Base-by-base conservation (phyloP, 2,797 vertebrate genomes). In the Pelochelys cantorii region DNA sequence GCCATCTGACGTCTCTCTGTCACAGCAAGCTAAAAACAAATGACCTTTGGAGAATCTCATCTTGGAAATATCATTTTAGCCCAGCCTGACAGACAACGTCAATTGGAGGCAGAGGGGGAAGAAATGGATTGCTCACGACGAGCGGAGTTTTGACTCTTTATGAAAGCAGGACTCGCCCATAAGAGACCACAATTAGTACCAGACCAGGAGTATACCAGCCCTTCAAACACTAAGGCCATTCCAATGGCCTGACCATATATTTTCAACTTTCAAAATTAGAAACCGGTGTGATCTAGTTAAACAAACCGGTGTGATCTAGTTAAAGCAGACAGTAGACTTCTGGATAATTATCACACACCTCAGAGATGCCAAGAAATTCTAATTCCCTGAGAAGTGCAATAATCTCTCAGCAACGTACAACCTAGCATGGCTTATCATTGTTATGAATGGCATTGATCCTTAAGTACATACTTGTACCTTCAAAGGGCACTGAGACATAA, bases 1-100 rank as follows among this genome's bases (percentile, higher is more conserved):
- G 85, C 92, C 85, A 84, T 37, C 60, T 83, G n/a, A 79, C 54
- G 74, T 60, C 59, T 83, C 17, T 56, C 81, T 87, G 55, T 55
- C 86, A 90, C 71, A 92, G 7, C 25, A 88, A 56, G n/a, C 27
- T 79, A 71, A 84, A 68, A 20, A 18, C 65, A 90, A 91, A 92
- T 85, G 86, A 97, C 80, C 85, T 92, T 80, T 80, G 74, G 13
- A 14, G 95, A 95, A 94, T 96, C 90, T 89, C 22, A 93, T 89
- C 56, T 42, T 68, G 54, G 14, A 83, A 82, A 91, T 91, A 97
- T 85, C 85, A 85, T 25, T 80, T 94, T 85, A 92, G 60, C 87
- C 87, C 52, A 95, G 75, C 57, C 79, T 82, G 34, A 56, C 85
- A 91, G 82, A 53, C 0, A 0, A 75, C 55, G 25, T 7, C 23